Base-by-base conservation (phyloP, 2,888 invertebrate genomes). In the Vandiemenella viatica region DNA sequence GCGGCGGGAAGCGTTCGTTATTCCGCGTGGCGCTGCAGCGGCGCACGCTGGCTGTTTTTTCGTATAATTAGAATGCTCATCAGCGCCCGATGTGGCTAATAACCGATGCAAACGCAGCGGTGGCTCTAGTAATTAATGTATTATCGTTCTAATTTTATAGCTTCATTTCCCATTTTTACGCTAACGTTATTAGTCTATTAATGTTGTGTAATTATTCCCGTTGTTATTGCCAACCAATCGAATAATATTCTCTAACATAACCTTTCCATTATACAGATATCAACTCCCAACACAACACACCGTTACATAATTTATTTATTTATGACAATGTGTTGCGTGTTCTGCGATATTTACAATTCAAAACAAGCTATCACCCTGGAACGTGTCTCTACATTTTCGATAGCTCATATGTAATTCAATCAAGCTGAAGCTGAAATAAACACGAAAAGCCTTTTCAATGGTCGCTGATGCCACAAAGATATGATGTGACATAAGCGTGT, bases 311-410 rank as follows among this genome's bases (percentile, higher is more conserved):
- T 32, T 13, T 32, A 32, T 32, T 32, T 32, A 32, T 32, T 32
- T 32, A n/a, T 32, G 32, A 4, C 32, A 13, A n/a, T 32, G 32
- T 13, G n/a, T 32, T 32, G 42, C 20, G 15, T 20, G 21, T 42
- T 20, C 19, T 42, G 18, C 42, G 20, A 19, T 42, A 42, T 42
- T 42, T 42, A 42, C 42, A 42, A 42, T 42, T 42, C 42, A 42
- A 42, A 42, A 20, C 20, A 20, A n/a, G n/a, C n/a, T 20, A 42
- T 42, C 20, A 8, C 18, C 20, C 13, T 10, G 32, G n/a, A 3
- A 32, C 32, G n/a, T n/a, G 32, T 32, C 13, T 13, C 10, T n/a
- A n/a, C 10, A 32, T 13, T 32, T 32, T 13, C 32, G n/a, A 32
- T 32, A 4, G 32, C 32, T 3, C 10, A 32, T 32, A 32, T 32